These are phyloP conservation scores for Morelia viridis DNA, from an alignment of 2,797 vertebrate species.

Conservation along the genomic window DNA sequence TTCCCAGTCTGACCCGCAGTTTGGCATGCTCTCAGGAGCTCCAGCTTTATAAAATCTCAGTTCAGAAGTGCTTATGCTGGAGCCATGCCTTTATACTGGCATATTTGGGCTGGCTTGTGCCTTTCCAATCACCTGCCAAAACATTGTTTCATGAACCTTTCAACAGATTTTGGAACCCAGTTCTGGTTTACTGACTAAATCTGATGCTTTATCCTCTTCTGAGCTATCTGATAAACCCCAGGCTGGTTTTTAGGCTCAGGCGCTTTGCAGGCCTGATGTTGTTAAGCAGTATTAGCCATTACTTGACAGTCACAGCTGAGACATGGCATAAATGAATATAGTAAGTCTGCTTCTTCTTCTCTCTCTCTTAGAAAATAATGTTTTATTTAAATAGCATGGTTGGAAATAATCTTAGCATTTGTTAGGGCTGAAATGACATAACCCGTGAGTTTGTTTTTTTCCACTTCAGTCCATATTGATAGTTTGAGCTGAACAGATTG, in stretches of 20 bases:
- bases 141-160: not conserved
- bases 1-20: not conserved
- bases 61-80: not conserved
- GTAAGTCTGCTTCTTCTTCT: not conserved
- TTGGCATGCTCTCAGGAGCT: not conserved
- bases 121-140: not conserved
- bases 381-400: constrained; percentile 29
- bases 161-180: not conserved
- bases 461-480: constrained; percentile 36
- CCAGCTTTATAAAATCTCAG: not conserved
- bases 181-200: not conserved
- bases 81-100: not conserved
- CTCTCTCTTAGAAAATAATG: not conserved
- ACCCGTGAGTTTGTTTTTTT: constrained; percentile 42
- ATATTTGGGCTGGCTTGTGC: not conserved
- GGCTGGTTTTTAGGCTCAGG: not conserved
- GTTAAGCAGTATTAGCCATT: not conserved
- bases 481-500: constrained; percentile 31
- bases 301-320: not conserved
- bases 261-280: not conserved
- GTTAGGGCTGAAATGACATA: constrained; percentile 26
- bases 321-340: not conserved
- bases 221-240: not conserved
- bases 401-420: constrained; percentile 10
- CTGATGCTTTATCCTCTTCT: not conserved